Percentiles rank a stretch among this genome's conserved stretches.
Conservation (phyloP, 92 coral and sea anemone species). For the Blastomussa wellsi region DNA sequence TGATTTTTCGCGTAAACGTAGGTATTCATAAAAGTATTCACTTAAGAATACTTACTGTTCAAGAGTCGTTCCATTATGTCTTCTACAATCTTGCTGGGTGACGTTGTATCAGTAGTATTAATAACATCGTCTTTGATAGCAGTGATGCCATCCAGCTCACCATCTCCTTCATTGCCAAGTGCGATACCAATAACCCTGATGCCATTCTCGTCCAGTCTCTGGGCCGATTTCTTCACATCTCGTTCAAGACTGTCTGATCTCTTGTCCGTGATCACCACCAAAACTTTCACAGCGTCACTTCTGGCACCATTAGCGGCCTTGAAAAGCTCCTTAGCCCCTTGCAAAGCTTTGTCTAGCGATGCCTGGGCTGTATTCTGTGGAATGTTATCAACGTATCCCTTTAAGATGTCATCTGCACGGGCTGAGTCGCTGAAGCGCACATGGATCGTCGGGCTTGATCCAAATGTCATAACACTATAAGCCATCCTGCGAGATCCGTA, state of each 20-base stretch:
- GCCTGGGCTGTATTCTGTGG: slow-evolving; percentile 64
- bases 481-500: slow-evolving; percentile 53
- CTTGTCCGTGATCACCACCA: slow-evolving; percentile 71
- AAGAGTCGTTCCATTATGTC: slow-evolving; percentile 28
- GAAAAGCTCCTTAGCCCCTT: slow-evolving; percentile 72
- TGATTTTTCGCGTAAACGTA: too few species aligned
- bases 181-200: slow-evolving; percentile 50
- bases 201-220: slow-evolving; percentile 33
- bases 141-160: slow-evolving; percentile 39
- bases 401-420: slow-evolving; percentile 46
- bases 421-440: slow-evolving; percentile 50
- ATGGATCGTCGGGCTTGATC: slow-evolving; percentile 50
- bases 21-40: too few species aligned
- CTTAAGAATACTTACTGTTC: slow-evolving; percentile 22
- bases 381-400: slow-evolving; percentile 4
- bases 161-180: slow-evolving; percentile 48
- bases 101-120: slow-evolving; percentile 25
- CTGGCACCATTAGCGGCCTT: slow-evolving; percentile 57
- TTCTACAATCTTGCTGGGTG: slow-evolving; percentile 39
- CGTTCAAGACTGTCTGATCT: slow-evolving; percentile 43
- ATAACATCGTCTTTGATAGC: slow-evolving; percentile 36
- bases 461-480: slow-evolving; percentile 62
- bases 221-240: slow-evolving; percentile 46
- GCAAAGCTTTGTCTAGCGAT: slow-evolving; percentile 70
- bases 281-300: slow-evolving; percentile 50